Conservation (phyloP, 2,888 invertebrate species). For the Oegoconia quadripuncta region DNA sequence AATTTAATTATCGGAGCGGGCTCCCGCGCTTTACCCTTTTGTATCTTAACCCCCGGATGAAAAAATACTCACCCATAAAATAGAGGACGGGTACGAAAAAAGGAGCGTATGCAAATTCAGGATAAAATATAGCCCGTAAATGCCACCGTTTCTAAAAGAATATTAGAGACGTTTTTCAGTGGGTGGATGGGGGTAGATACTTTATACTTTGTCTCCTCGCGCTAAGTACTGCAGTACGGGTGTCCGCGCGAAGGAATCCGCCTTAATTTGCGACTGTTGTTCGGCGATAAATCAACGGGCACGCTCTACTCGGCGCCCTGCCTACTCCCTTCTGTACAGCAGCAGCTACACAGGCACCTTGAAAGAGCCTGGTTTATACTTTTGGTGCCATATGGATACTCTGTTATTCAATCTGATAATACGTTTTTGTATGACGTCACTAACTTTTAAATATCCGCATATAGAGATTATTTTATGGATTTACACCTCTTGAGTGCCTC, state of each 20-base stretch:
- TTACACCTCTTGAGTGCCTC: too few species aligned
- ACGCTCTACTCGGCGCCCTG: conserved; percentile 15
- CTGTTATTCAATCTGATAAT: too few species aligned
- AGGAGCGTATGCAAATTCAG: conserved; percentile 81
- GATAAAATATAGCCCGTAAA: conserved; percentile 81
- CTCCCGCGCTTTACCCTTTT: conserved; percentile 78
- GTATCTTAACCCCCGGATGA: conserved; percentile 78
- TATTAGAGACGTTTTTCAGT: conserved; percentile 81
- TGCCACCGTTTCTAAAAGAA: conserved; percentile 81
- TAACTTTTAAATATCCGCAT: too few species aligned
- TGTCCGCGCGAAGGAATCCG: conserved; percentile 65
- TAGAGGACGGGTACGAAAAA: conserved; percentile 78
- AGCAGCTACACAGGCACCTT: not conserved
- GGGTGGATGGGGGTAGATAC: conserved; percentile 73
- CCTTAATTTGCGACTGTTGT: conserved; percentile 75
- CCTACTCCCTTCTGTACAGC: not conserved
- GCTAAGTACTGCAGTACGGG: conserved; percentile 73
- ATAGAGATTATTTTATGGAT: too few species aligned
- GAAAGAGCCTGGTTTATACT: too few species aligned
- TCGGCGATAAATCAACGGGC: conserved; percentile 65
- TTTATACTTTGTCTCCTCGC: conserved; percentile 77
- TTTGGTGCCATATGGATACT: too few species aligned
- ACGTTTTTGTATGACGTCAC: too few species aligned
- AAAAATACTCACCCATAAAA: conserved; percentile 79
- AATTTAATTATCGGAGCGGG: conserved; percentile 76